Conservation (phyloP, 1,140 invertebrate species). For the Drosophila navojoa region DNA sequence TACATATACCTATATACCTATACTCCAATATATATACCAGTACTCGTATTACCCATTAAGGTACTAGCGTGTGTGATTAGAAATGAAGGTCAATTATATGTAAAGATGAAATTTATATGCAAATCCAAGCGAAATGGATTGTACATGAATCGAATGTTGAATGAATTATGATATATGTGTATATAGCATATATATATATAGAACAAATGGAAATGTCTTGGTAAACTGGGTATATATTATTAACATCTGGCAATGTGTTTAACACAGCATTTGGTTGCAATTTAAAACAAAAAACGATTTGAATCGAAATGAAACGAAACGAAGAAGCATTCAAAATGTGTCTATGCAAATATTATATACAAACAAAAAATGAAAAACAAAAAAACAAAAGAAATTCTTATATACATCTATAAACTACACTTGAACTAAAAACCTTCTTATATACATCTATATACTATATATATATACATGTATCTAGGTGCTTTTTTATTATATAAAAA, state of each 20-base stretch:
- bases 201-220: conserved; percentile 5
- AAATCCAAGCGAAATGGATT: conserved; percentile 34
- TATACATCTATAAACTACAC: conserved; percentile 14
- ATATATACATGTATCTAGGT: conserved; percentile 41
- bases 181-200: neutral
- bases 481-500: conserved; percentile 31
- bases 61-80: conserved; percentile 72
- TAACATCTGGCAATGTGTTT: conserved; percentile 28
- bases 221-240: conserved; percentile 21
- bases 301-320: conserved; percentile 58
- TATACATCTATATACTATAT: conserved; percentile 21
- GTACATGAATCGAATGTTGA: conserved; percentile 9
- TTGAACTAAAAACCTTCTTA: conserved; percentile 38
- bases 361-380: conserved; percentile 9
- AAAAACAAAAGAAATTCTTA: conserved; percentile 19
- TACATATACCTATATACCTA: conserved; percentile 37
- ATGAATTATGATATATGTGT: conserved; percentile 13
- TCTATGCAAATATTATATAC: conserved; percentile 69
- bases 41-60: conserved; percentile 45
- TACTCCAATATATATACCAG: conserved; percentile 16
- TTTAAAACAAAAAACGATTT: conserved; percentile 6
- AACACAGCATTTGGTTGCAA: conserved; percentile 27
- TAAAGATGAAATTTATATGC: conserved; percentile 67
- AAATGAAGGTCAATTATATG: conserved; percentile 83
- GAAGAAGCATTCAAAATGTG: conserved; percentile 78